A percentile compares a stretch with the other conserved stretches of the same genome.
These are phyloP conservation scores for Anthonomus grandis DNA, from an alignment of 1,140 invertebrate genomes.

Conservation along the genomic window DNA sequence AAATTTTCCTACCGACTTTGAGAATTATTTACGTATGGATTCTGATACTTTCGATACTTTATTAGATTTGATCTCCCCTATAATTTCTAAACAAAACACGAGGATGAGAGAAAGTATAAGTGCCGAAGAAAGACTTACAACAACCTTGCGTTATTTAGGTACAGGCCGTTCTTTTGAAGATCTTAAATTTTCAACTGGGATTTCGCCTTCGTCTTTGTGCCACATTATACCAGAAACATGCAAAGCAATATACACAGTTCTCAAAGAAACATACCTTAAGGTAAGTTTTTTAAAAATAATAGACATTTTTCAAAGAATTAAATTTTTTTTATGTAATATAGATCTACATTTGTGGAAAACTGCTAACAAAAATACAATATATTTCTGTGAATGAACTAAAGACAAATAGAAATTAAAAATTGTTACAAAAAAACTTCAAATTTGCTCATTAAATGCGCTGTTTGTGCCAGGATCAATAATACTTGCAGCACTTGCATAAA, in stretches of 20 bases:
- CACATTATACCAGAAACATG: slow-evolving; percentile 21
- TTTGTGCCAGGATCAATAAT: neutral
- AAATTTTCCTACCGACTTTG: slow-evolving; percentile 1
- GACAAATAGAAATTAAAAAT: no score
- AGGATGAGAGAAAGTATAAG: no score
- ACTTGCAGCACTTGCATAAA: neutral
- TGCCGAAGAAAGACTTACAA: no score
- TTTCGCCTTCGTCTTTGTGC: slow-evolving; percentile 12
- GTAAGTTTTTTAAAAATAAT: neutral
- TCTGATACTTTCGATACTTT: no score
- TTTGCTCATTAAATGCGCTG: neutral
- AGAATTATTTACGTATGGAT: slow-evolving; percentile 12
- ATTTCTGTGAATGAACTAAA: no score
- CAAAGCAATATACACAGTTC: neutral
- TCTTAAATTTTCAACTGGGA: slow-evolving; percentile 20
- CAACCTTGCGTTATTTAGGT: slow-evolving; percentile 16
- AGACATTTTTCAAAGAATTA: no score
- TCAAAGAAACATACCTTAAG: neutral
- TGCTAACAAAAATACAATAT: no score
- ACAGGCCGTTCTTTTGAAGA: slow-evolving; percentile 21
- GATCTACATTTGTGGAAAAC: no score
- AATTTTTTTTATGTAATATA: neutral
- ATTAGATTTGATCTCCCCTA: no score
- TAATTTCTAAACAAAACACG: no score
- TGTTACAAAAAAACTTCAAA: neutral